phyloP scores from a whole-genome alignment of 2,113 vertebrate species.

The Emydocephalus ijimae region DNA sequence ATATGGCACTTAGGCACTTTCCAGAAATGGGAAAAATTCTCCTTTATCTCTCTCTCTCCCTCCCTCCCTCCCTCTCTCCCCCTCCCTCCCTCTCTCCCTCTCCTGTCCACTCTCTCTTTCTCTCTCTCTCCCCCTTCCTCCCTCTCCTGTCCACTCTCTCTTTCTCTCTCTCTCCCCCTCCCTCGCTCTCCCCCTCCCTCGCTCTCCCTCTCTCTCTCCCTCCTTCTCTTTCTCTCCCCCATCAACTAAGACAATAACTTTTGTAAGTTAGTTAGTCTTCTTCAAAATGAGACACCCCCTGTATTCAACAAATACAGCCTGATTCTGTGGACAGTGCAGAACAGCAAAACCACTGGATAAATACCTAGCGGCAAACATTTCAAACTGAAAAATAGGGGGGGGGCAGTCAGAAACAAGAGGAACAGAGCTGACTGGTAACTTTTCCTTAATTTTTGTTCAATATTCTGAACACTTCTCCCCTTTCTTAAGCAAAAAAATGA shows the following conservation, averaged over 20 bases:
- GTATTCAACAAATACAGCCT: background rate
- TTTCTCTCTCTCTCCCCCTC: too few relatives aligned
- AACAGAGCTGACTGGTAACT: background rate
- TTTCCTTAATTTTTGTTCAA: constrained; percentile 4
- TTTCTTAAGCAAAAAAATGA: background rate
- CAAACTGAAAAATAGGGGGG: constrained; percentile 9
- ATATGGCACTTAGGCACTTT: background rate
- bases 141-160: too few relatives aligned
- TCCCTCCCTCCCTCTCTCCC: too few relatives aligned
- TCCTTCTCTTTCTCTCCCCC: too few relatives aligned
- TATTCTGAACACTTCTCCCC: background rate
- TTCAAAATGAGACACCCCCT: background rate
- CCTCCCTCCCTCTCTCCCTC: too few relatives aligned
- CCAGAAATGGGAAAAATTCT: background rate
- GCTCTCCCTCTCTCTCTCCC: too few relatives aligned
- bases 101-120: too few relatives aligned
- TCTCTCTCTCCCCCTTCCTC: too few relatives aligned
- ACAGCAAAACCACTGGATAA: constrained; percentile 1
- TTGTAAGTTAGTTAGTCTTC: background rate
- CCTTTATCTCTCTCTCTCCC: background rate
- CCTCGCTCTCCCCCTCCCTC: too few relatives aligned
- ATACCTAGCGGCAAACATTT: rapidly evolving
- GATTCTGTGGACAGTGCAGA: background rate
- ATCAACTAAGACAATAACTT: background rate
- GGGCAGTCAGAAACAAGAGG: constrained; percentile 7